A percentile compares a stretch with the other conserved stretches of the same genome.
phyloP scores from a whole-genome alignment of 2,888 invertebrate genomes.

The Drosophila buzzatii region DNA sequence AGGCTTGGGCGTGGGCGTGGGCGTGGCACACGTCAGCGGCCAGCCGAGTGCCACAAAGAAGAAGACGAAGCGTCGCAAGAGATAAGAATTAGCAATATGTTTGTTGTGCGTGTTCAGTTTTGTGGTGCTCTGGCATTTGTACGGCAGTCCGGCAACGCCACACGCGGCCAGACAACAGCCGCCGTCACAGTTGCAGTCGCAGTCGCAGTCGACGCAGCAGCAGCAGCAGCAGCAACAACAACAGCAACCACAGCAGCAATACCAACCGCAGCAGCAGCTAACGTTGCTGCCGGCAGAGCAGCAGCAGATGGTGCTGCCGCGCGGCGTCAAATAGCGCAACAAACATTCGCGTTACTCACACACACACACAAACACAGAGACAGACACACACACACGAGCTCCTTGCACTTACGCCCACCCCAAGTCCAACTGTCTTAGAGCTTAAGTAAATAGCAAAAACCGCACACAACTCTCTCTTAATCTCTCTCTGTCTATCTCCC shows the following conservation, averaged over 20 bases:
- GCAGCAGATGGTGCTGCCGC: conserved; percentile 31
- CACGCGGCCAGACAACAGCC: conserved; percentile 23
- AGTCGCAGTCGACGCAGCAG: neutral
- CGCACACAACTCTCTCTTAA: conserved; percentile 1
- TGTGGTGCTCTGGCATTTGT: conserved; percentile 83
- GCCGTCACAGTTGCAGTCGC: conserved; percentile 8
- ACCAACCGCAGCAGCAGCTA: conserved; percentile 3
- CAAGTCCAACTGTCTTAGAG: neutral
- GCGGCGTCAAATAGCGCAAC: conserved; percentile 56
- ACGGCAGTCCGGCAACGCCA: conserved; percentile 61
- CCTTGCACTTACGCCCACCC: conserved; percentile 2
- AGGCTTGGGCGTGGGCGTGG: conserved; percentile 31
- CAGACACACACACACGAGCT: neutral
- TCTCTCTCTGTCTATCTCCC: neutral
- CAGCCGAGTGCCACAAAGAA: conserved; percentile 83
- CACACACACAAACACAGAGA: neutral
- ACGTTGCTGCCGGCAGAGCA: conserved; percentile 8
- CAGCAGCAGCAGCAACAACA: conserved; percentile 5
- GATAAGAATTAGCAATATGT: conserved; percentile 86
- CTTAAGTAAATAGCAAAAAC: conserved; percentile 18
- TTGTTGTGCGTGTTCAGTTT: conserved; percentile 85
- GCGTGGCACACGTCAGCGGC: conserved; percentile 39
- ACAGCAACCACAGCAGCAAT: neutral
- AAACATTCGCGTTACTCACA: conserved; percentile 38
- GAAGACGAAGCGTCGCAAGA: conserved; percentile 85